phyloP scores from a whole-genome alignment of 2,888 invertebrate genomes.

The Linnaemya vulpina region DNA sequence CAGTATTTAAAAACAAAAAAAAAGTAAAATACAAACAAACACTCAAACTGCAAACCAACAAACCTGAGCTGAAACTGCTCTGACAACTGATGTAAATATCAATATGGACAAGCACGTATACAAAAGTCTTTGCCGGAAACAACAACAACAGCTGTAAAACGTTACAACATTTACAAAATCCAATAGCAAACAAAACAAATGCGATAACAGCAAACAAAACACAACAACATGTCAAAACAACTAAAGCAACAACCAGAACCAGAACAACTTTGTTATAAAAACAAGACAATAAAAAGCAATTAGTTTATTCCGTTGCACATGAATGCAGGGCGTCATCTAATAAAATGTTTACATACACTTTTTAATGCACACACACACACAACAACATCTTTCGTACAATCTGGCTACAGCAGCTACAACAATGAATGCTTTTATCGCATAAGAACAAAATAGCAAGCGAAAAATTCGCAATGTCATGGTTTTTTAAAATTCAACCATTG shows the following conservation, averaged over 20 bases:
- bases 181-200: constrained; percentile 54
- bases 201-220: constrained; percentile 39
- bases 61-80: constrained; percentile 22
- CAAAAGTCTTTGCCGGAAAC: constrained; percentile 9
- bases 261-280: constrained; percentile 25
- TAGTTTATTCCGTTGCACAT: constrained; percentile 68
- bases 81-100: constrained; percentile 51
- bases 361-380: neutral
- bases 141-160: constrained; percentile 9
- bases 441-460: constrained; percentile 14
- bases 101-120: constrained; percentile 29
- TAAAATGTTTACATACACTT: constrained; percentile 35
- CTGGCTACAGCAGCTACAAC: constrained; percentile 25
- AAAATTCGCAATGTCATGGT: constrained; percentile 46
- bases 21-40: constrained; percentile 21
- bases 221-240: constrained; percentile 32
- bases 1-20: constrained; percentile 1
- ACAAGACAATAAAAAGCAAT: constrained; percentile 64
- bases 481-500: constrained; percentile 32
- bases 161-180: constrained; percentile 28
- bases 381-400: neutral
- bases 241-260: constrained; percentile 19
- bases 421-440: constrained; percentile 3
- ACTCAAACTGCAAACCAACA: constrained; percentile 26
- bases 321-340: constrained; percentile 54